Conservation (phyloP, 2,797 vertebrate genomes). For the Tachyglossus aculeatus region DNA sequence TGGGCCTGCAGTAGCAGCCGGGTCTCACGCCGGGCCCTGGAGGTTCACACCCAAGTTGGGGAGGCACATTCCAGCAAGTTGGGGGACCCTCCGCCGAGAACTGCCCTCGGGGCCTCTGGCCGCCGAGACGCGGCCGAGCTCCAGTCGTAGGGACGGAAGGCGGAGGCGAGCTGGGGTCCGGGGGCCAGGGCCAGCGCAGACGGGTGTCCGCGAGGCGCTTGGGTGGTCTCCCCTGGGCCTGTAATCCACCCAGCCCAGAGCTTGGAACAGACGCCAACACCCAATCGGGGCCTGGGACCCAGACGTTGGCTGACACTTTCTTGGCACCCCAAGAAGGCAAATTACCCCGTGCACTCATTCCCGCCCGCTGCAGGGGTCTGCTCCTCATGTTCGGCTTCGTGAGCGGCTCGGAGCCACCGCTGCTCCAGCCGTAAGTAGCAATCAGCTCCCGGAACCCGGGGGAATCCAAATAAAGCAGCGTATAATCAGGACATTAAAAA, state of each 20-base stretch:
- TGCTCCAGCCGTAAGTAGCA: conserved; percentile 31
- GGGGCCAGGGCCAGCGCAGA: not conserved
- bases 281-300: not conserved
- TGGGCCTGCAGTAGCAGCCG: not conserved
- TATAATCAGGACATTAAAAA: conserved; percentile 56
- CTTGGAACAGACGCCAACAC: not conserved
- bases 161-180: not conserved
- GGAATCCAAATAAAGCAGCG: conserved; percentile 42
- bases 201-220: not conserved
- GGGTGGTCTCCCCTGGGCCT: conserved; percentile 19
- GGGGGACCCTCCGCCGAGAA: not conserved
- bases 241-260: not conserved
- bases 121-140: not conserved
- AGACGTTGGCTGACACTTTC: not conserved
- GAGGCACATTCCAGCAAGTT: not conserved
- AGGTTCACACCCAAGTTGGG: not conserved
- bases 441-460: conserved; percentile 59
- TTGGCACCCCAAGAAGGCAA: conserved; percentile 1
- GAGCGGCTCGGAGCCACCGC: conserved; percentile 32
- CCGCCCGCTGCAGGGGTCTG: conserved; percentile 14
- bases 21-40: too few species aligned
- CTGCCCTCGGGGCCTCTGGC: not conserved
- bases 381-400: not conserved
- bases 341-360: conserved; percentile 10
- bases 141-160: too few species aligned